Base-by-base conservation (phyloP, 2,888 invertebrate genomes). In the Hypolimnas misippus region DNA sequence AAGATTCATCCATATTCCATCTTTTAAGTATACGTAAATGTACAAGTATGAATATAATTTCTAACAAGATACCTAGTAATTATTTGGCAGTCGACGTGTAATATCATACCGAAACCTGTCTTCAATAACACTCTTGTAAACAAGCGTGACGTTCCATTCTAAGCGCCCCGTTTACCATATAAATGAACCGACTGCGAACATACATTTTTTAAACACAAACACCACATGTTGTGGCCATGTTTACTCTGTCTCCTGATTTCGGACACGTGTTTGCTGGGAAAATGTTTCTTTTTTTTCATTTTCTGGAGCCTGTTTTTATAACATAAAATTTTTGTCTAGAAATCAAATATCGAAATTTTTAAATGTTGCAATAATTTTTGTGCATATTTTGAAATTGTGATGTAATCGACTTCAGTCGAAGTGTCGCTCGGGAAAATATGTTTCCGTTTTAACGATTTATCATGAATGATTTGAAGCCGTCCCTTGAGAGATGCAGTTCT, bases 131-230 rank as follows among this genome's bases (percentile, higher is more conserved):
- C 63, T 64, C 84, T 84, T 85, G 77, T 77, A 78, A 76, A 76
- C 85, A 91, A 82, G 80, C 92, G 92, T 92, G 92, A 81, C 90
- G 81, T 73, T 78, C 83, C 92, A 92, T 92, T 86, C 89, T 90
- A 92, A 92, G 83, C 86, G 85, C 79, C n/a, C n/a, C 84, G 85
- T 88, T 92, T 92, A 87, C 84, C 76, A 92, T 92, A 87, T 84
- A 90, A 92, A 92, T 92, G 81, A 87, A 86, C 84, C 83, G 86
- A 83, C 77, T n/a, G 71, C 81, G 82, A 78, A 79, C 76, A 72
- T 76, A 77, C 82, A 83, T 86, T 90, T 88, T 91, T 79, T 89
- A 81, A 79, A 74, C 77, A 79, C 78, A 78, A 82, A 83, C 82
- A 83, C 78, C 85, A 88, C 87, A 90, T 82, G 86, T 81, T 82